These are phyloP conservation scores for Drosophila phalerata DNA, from an alignment of 2,888 invertebrate species.

Conservation along the genomic window DNA sequence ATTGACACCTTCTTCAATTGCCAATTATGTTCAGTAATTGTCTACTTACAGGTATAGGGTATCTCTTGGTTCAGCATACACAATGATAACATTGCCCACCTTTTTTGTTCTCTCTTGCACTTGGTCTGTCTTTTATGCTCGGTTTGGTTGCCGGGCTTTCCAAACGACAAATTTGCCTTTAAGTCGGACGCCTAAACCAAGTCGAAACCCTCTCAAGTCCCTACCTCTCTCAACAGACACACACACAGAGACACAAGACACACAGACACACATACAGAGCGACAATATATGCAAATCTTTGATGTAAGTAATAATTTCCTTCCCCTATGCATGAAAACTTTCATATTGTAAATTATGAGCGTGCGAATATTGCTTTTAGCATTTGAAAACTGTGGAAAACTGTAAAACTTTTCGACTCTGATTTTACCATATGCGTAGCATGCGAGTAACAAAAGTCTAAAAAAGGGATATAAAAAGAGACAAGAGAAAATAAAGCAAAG, in stretches of 20 bases:
- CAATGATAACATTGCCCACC: background rate
- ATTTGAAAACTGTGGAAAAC: slow-evolving; percentile 48
- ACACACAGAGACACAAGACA: background rate
- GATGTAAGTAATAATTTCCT: slow-evolving; percentile 81
- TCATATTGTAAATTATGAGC: slow-evolving; percentile 75
- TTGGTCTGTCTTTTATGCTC: slow-evolving; percentile 43
- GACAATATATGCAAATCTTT: slow-evolving; percentile 79
- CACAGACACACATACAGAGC: background rate
- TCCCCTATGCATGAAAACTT: slow-evolving; percentile 62
- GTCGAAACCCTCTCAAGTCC: background rate
- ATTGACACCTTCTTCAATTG: too few relatives aligned
- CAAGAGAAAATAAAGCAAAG: background rate
- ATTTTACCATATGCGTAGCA: slow-evolving; percentile 46
- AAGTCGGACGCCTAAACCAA: slow-evolving; percentile 51
- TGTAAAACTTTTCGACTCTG: slow-evolving; percentile 40
- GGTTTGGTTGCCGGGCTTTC: slow-evolving; percentile 38
- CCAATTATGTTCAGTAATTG: too few relatives aligned
- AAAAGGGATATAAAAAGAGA: background rate
- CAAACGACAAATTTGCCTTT: slow-evolving; percentile 68
- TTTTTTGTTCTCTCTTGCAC: slow-evolving; percentile 27
- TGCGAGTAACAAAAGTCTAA: slow-evolving; percentile 12
- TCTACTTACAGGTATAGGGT: background rate
- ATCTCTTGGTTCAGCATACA: background rate
- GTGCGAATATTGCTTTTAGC: slow-evolving; percentile 75
- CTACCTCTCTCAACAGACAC: background rate